A percentile compares a stretch with the other conserved stretches of the same genome.
These are phyloP conservation scores for Pantala flavescens DNA, from an alignment of 1,140 invertebrate species.

Conservation along the genomic window DNA sequence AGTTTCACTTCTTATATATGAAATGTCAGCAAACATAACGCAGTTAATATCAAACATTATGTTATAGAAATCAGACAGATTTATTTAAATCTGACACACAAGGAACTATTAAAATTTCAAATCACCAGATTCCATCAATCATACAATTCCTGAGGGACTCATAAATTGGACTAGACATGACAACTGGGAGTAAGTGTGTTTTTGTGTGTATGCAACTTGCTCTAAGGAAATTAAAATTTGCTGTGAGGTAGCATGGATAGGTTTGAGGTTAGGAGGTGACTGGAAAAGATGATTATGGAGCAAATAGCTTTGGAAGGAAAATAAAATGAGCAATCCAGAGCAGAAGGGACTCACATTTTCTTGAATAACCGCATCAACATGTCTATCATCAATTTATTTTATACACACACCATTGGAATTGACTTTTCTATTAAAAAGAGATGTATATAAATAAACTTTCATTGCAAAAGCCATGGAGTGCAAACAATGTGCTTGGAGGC, in stretches of 20 bases:
- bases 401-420: background rate
- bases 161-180: background rate
- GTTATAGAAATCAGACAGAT: too few species aligned
- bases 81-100: too few species aligned
- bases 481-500: slow-evolving; percentile 33
- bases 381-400: slow-evolving; percentile 10
- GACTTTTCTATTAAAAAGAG: background rate
- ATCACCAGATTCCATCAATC: too few species aligned
- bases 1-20: too few species aligned
- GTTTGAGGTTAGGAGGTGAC: background rate
- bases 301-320: background rate
- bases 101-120: too few species aligned
- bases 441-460: slow-evolving; percentile 15
- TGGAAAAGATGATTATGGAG: background rate
- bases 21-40: too few species aligned
- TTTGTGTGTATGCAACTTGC: background rate
- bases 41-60: too few species aligned
- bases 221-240: background rate
- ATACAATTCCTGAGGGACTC: too few species aligned
- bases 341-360: background rate
- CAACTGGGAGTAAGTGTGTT: background rate
- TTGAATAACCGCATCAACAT: slow-evolving; percentile 11
- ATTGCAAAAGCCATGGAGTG: slow-evolving; percentile 25
- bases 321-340: background rate
- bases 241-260: slow-evolving; percentile 4